phyloP scores from a whole-genome alignment of 2,113 vertebrate genomes.

The human (Homo sapiens) region DNA sequence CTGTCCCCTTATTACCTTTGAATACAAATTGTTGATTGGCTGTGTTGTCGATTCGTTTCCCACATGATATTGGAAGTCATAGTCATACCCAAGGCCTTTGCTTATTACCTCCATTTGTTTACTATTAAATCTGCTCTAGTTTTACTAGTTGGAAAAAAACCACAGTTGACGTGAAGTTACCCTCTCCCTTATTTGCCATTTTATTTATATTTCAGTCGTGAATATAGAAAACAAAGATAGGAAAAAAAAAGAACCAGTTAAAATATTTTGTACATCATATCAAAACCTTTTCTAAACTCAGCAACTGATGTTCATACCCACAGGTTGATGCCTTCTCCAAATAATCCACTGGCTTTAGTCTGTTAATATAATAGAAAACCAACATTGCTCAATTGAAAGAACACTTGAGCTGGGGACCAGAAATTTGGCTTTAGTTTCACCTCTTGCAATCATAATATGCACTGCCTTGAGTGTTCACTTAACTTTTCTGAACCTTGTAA shows the following conservation, averaged over 20 bases:
- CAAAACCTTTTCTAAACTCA: background rate
- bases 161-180: background rate
- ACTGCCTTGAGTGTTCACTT: background rate
- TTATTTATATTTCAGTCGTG: constrained; percentile 22
- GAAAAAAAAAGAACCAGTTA: background rate
- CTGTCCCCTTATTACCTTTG: background rate
- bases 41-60: background rate
- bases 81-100: background rate
- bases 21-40: background rate
- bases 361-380: background rate
- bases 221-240: background rate
- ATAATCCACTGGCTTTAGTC: background rate
- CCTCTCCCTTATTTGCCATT: background rate
- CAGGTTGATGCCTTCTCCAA: background rate
- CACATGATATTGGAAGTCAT: background rate
- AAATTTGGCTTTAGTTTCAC: background rate
- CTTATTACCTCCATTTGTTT: background rate
- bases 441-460: background rate
- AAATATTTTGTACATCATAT: background rate
- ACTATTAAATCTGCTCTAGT: background rate
- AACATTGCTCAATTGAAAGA: background rate
- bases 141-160: constrained; percentile 7
- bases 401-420: background rate
- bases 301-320: background rate
- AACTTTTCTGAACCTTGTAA: background rate